Evolutionary conservation across 2,888 invertebrate species (phyloP).

Genomic region (Myathropa florea): DNA sequence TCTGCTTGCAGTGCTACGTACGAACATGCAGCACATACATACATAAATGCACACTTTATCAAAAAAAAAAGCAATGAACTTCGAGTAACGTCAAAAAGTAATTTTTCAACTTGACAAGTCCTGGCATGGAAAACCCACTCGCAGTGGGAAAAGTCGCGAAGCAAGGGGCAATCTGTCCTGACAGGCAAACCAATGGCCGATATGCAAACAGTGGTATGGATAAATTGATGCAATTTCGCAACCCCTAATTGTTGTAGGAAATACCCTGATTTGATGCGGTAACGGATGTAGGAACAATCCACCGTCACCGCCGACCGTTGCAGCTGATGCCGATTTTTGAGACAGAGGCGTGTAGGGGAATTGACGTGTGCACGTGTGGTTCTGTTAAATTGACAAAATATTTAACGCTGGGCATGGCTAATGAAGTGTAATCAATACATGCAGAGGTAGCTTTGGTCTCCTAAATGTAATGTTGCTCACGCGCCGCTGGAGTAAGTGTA

Average conservation of each 20-base stretch:
- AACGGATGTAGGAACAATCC: constrained; percentile 35
- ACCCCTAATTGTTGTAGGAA: constrained; percentile 52
- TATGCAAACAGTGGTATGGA: constrained; percentile 13
- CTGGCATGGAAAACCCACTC: neutral
- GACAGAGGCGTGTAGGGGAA: neutral
- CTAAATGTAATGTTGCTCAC: neutral
- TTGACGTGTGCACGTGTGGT: neutral
- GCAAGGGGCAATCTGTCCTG: neutral
- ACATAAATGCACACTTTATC: neutral
- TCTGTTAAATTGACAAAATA: constrained; percentile 40
- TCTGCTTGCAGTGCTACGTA: neutral
- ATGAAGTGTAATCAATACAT: constrained; percentile 36
- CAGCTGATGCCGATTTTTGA: neutral
- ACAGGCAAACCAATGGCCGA: neutral
- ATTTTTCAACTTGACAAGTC: constrained; percentile 61
- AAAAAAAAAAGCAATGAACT: constrained; percentile 31
- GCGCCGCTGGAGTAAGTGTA: no score
- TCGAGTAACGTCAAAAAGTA: constrained; percentile 33
- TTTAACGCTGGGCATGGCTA: constrained; percentile 5
- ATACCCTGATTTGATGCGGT: constrained; percentile 49
- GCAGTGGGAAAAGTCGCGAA: neutral
- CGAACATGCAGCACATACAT: neutral
- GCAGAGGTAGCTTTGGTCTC: neutral
- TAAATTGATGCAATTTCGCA: constrained; percentile 48
- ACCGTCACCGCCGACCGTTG: neutral